phyloP scores from a whole-genome alignment of 2,888 invertebrate genomes.

The Beris chalybata region DNA sequence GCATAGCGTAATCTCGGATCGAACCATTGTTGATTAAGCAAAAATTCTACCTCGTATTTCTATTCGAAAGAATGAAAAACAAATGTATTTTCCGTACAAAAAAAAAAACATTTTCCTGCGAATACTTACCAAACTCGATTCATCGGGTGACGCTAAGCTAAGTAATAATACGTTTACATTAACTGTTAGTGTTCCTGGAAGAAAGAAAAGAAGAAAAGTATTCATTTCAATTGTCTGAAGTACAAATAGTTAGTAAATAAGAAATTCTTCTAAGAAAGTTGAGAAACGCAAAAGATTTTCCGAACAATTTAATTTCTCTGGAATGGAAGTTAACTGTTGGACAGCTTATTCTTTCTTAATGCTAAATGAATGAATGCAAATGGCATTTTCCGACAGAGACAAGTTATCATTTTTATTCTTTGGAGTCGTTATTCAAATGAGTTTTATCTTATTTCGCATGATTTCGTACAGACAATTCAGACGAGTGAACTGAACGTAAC shows the following conservation, averaged over 20 bases:
- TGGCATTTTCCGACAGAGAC: too few species aligned
- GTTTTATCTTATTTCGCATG: not conserved
- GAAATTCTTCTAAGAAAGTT: not conserved
- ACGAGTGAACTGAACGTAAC: not conserved
- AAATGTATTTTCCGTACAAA: not conserved
- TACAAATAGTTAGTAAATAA: not conserved
- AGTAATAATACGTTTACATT: constrained; percentile 92
- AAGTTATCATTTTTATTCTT: too few species aligned
- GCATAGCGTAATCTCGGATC: constrained; percentile 87
- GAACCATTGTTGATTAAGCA: constrained; percentile 91
- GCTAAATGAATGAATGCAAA: too few species aligned
- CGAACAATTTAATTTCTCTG: not conserved
- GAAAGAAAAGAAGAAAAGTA: constrained; percentile 47
- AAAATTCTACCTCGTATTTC: constrained; percentile 96
- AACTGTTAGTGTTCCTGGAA: constrained; percentile 87
- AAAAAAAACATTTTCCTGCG: not conserved
- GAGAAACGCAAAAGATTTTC: constrained; percentile 1
- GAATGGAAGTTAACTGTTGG: too few species aligned
- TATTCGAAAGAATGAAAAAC: constrained; percentile 47
- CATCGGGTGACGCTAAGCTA: constrained; percentile 93
- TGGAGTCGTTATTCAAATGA: not conserved
- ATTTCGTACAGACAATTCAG: not conserved
- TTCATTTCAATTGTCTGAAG: constrained; percentile 1
- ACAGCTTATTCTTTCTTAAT: too few species aligned
- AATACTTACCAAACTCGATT: constrained; percentile 89